Conservation (phyloP, 2,797 vertebrate genomes). For the Carduelis carduelis region DNA sequence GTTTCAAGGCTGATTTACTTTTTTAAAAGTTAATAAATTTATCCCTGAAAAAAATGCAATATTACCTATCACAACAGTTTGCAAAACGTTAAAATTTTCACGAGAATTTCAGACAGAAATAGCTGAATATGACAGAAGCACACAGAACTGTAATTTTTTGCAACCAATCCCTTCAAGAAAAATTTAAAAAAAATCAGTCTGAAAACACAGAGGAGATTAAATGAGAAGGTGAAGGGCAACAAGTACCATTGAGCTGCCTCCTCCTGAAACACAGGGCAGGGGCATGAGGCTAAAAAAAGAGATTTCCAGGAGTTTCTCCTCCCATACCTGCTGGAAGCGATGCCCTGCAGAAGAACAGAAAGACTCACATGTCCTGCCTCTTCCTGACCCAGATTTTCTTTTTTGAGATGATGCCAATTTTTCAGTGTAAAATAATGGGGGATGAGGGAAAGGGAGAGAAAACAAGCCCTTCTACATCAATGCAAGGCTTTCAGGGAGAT, state of each 20-base stretch:
- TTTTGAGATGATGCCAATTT: neutral
- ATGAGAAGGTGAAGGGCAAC: neutral
- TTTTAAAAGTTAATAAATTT: neutral
- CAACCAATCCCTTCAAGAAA: neutral
- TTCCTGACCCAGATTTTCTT: neutral
- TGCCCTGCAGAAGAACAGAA: neutral
- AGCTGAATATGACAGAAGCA: neutral
- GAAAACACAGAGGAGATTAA: neutral
- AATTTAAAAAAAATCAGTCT: neutral
- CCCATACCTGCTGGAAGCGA: rapidly evolving
- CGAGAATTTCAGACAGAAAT: neutral
- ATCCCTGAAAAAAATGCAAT: neutral
- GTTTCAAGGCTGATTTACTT: neutral
- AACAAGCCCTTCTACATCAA: neutral
- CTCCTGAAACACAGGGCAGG: neutral
- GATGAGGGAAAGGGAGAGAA: neutral
- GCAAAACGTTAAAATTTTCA: neutral
- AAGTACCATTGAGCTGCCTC: neutral
- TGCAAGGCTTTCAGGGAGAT: neutral
- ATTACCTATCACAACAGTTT: neutral
- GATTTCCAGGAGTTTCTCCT: neutral
- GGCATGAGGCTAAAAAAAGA: neutral
- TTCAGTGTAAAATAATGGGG: neutral
- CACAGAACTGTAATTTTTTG: neutral
- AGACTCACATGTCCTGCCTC: neutral